Conservation (phyloP, 2,797 vertebrate genomes). For the Melanotaenia nigrans region DNA sequence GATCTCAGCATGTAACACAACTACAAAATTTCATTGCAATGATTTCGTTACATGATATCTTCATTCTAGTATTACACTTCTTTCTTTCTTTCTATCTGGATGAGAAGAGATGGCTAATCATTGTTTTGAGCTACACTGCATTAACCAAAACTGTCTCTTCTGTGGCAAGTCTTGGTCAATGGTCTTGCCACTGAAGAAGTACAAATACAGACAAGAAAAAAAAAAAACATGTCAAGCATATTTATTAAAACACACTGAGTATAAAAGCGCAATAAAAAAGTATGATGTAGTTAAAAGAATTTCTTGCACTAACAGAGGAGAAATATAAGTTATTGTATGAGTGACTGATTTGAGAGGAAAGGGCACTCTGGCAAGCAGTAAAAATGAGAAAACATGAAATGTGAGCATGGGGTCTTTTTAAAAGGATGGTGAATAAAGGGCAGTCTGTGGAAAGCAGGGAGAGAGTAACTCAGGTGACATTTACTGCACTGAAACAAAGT, state of each 20-base stretch:
- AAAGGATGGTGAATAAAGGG: constrained; percentile 68
- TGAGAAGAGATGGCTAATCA: constrained; percentile 17
- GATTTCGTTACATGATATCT: constrained; percentile 1
- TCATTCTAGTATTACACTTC: not conserved
- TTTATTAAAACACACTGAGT: not conserved
- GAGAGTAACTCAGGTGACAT: constrained; percentile 80
- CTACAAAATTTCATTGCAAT: constrained; percentile 6
- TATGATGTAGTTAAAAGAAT: constrained; percentile 14
- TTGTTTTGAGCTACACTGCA: not conserved
- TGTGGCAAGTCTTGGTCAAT: constrained; percentile 19
- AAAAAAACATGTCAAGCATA: constrained; percentile 30
- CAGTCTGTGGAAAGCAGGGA: constrained; percentile 57
- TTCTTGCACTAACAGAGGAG: constrained; percentile 35
- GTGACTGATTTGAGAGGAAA: constrained; percentile 45
- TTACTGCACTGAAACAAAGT: constrained; percentile 78
- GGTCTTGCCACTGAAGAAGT: constrained; percentile 18
- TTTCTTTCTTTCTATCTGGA: not conserved
- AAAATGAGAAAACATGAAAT: constrained; percentile 78
- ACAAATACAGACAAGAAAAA: constrained; percentile 12
- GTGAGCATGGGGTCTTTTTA: constrained; percentile 57
- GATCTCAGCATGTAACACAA: not conserved
- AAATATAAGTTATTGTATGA: constrained; percentile 44
- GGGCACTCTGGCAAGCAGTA: constrained; percentile 58
- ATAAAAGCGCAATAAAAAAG: constrained; percentile 1
- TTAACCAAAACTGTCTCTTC: constrained; percentile 11